Conservation (phyloP, 2,113 vertebrate species). For the rabbit (Oryctolagus cuniculus) region mOryCun1.1 NC_091434.1:147993001-147993500, state of each 20-base stretch:
- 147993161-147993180: background rate
- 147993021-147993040: background rate
- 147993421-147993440: slow-evolving; percentile 17
- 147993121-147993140: background rate
- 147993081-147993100: background rate
- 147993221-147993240: background rate
- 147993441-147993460: background rate
- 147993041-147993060: background rate
- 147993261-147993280: background rate
- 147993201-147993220: background rate
- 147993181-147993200: background rate
- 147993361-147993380: slow-evolving; percentile 30
- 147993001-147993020: slow-evolving; percentile 43
- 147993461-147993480: background rate
- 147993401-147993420: slow-evolving; percentile 9
- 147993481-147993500: slow-evolving; percentile 24
- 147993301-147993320: background rate
- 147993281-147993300: slow-evolving; percentile 16
- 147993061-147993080: background rate
- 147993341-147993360: background rate
- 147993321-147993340: slow-evolving; percentile 11
- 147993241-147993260: background rate
- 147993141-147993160: background rate
- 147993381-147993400: slow-evolving; percentile 24
- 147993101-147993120: background rate